Conservation (phyloP, 1,140 invertebrate genomes). For the Trinorchestia longiramus region DNA sequence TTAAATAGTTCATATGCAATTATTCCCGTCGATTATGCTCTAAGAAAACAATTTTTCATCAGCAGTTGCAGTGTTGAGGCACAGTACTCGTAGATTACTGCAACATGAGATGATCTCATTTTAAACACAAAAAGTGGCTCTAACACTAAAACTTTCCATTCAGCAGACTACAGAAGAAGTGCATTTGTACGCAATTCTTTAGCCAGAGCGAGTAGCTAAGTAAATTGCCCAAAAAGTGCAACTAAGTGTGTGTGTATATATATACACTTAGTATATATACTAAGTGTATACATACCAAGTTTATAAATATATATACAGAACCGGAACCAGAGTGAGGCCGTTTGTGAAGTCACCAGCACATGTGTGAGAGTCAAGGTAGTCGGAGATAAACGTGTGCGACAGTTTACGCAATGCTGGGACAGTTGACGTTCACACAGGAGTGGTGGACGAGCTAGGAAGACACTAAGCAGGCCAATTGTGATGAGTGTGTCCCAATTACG, state of each 20-base stretch:
- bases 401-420: background rate
- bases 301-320: background rate
- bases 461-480: conserved; percentile 16
- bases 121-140: too few relatives aligned
- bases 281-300: too few relatives aligned
- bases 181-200: background rate
- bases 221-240: background rate
- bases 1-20: too few relatives aligned
- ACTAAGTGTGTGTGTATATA: background rate
- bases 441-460: background rate
- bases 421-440: background rate
- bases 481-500: conserved; percentile 1
- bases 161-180: too few relatives aligned
- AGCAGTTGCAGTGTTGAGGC: too few relatives aligned
- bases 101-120: too few relatives aligned
- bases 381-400: background rate
- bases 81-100: too few relatives aligned
- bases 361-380: background rate
- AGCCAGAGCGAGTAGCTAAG: background rate
- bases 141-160: too few relatives aligned
- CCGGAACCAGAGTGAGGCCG: background rate
- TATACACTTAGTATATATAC: too few relatives aligned
- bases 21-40: too few relatives aligned
- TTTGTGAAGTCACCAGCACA: background rate
- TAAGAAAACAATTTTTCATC: too few relatives aligned